Evolutionary conservation across 2,797 vertebrate genomes (phyloP), one percentile per base, ranked within the genome.

Genomic region (Echeneis naucrates): DNA sequence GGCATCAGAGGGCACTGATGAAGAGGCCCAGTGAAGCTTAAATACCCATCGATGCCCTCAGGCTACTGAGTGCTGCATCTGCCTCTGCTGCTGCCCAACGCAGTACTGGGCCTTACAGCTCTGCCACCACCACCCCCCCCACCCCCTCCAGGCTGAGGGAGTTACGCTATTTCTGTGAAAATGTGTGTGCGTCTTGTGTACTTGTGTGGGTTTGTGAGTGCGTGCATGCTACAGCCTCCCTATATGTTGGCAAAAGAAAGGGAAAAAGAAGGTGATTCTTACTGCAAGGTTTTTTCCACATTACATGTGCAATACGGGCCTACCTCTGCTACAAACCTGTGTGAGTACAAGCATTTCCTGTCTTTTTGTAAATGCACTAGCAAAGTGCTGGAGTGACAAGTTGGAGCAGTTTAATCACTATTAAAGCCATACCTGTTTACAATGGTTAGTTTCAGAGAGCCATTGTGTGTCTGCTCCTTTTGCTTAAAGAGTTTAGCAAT

Each of bases 21-120:
- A 88, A 80, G 86, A 86, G 88, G 70, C 75, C 88, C 71, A 88
- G 78, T 89, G 89, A 87, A 88, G 87, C 91, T 80, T 89, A 81
- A 90, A 87, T 71, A 81, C 73, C 82, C 81, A 83, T 76, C 5
- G 68, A 76, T 82, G 83, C 73, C 89, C 71, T 72, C 62, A 26
- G 81, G 89, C 80, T 23, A 40, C 68, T 19, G 68, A 74, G 57
- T 8, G 54, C 77, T 77, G 78, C 88, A 81, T 88, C 89, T 90
- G 87, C 84, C 88, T 73, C 69, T 76, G 65, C 75, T 83, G 75
- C 81, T 84, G 74, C 80, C 80, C 68, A 81, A 52, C 68, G 16
- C 77, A 75, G 74, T 11, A 4, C 72, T 75, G 85, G 70, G 68
- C 81, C 82, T 86, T 54, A 40, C 51, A 84, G 83, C 82, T 78